Conservation (phyloP, 1,140 invertebrate species). For the Mycetomoellerius zeteki region DNA sequence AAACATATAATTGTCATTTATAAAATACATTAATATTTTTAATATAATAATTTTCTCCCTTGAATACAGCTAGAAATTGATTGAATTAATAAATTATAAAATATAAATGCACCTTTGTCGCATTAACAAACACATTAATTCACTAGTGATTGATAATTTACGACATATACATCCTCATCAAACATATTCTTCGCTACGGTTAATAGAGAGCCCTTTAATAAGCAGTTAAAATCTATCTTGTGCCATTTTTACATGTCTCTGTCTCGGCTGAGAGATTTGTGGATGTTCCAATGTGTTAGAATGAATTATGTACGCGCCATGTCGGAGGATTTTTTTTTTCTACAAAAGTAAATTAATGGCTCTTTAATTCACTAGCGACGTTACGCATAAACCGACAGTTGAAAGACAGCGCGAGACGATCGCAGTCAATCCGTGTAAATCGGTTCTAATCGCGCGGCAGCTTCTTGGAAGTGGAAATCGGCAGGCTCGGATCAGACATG, state of each 20-base stretch:
- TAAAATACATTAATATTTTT: neutral
- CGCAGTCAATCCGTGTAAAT: constrained; percentile 63
- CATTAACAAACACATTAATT: constrained; percentile 30
- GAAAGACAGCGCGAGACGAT: constrained; percentile 56
- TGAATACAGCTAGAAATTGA: neutral
- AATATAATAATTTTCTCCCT: neutral
- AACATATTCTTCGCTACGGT: neutral
- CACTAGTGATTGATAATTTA: constrained; percentile 11
- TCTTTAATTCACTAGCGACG: constrained; percentile 25
- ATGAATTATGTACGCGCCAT: constrained; percentile 40
- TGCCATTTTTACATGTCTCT: neutral
- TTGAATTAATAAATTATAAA: neutral
- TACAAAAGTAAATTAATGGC: constrained; percentile 51
- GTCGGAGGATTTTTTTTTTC: constrained; percentile 24
- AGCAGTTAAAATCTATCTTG: constrained; percentile 5
- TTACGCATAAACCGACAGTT: constrained; percentile 61
- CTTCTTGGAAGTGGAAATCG: constrained; percentile 52
- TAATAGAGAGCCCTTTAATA: constrained; percentile 21
- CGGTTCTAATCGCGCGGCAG: constrained; percentile 40
- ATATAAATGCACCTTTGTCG: neutral
- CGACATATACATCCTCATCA: neutral
- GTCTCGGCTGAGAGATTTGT: neutral
- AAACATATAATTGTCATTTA: too few relatives aligned
- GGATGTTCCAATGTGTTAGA: neutral
- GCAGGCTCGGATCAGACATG: constrained; percentile 44